A percentile compares a stretch with the other conserved stretches of the same genome.
These are phyloP conservation scores for Stigmatopora argus DNA, from an alignment of 2,113 vertebrate species.

Conservation along the genomic window DNA sequence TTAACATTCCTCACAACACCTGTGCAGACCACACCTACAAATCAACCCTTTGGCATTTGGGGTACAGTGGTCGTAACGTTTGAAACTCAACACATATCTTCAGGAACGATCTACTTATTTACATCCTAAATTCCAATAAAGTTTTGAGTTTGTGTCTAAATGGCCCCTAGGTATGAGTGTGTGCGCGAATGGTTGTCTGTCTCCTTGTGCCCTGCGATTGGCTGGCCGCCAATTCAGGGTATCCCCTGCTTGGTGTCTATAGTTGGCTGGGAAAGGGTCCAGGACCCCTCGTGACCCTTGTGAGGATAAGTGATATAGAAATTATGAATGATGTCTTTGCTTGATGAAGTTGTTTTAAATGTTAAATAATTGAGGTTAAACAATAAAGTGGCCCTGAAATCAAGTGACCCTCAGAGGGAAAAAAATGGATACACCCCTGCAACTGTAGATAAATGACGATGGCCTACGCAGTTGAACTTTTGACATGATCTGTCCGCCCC, in stretches of 20 bases:
- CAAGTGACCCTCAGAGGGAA: neutral
- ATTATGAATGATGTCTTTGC: no score
- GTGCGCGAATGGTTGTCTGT: no score
- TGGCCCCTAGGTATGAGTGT: no score
- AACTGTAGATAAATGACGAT: constrained; percentile 1
- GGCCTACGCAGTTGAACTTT: constrained; percentile 27
- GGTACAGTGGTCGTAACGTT: neutral
- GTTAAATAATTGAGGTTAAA: neutral
- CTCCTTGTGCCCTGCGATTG: no score
- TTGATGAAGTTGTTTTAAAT: neutral
- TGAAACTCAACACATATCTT: neutral
- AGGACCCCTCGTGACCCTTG: no score
- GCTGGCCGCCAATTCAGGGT: no score
- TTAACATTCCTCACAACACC: constrained; percentile 5
- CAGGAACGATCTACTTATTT: neutral
- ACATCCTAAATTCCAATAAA: no score
- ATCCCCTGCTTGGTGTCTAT: no score
- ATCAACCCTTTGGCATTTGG: neutral
- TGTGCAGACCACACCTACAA: constrained; percentile 1
- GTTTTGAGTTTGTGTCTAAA: no score
- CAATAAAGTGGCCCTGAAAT: neutral
- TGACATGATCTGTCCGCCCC: constrained; percentile 24
- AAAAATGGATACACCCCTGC: neutral
- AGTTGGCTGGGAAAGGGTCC: no score
- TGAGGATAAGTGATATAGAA: no score